phyloP scores from a whole-genome alignment of 2,113 vertebrate genomes.

The Varanus salvator region DNA sequence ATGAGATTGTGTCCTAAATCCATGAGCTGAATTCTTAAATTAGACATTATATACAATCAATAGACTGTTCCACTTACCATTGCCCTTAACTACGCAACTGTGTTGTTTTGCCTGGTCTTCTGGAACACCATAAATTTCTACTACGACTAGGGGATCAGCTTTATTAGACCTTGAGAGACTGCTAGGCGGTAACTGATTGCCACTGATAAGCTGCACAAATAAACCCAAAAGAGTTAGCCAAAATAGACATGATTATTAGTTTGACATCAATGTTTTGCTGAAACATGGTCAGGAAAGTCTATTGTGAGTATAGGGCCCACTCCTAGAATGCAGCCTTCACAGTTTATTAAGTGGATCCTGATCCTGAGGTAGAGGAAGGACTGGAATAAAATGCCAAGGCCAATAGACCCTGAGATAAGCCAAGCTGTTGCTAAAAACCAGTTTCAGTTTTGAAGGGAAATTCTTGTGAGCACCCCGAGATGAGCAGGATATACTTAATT shows the following conservation, averaged over 20 bases:
- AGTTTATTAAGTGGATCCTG: no score
- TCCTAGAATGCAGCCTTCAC: no score
- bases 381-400: no score
- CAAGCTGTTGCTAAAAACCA: no score
- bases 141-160: constrained; percentile 78
- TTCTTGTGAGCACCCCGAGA: no score
- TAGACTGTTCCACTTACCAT: constrained; percentile 77
- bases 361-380: no score
- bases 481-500: no score
- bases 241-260: background rate
- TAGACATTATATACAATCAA: background rate
- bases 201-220: constrained; percentile 86
- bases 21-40: constrained; percentile 21
- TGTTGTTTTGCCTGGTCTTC: constrained; percentile 76
- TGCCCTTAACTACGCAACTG: constrained; percentile 81
- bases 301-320: no score
- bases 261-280: background rate
- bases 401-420: no score
- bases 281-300: background rate
- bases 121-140: constrained; percentile 84
- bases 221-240: background rate
- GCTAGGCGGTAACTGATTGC: constrained; percentile 80
- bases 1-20: background rate
- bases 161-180: constrained; percentile 69
- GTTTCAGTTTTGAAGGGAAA: no score